phyloP scores from a whole-genome alignment of 2,113 vertebrate genomes.

The Leiothrix lutea region DNA sequence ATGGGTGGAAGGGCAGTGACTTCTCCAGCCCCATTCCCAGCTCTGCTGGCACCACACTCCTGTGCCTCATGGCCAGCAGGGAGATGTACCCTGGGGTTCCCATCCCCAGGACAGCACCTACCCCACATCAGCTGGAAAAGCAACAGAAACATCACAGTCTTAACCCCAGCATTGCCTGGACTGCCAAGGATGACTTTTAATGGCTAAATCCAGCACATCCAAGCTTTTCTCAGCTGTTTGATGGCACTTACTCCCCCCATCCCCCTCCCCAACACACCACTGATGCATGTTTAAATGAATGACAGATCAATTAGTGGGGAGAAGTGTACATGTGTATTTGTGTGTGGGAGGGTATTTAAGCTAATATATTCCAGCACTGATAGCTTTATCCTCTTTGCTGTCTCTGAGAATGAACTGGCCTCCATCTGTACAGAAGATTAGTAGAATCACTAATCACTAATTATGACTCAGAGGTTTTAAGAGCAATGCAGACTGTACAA shows the following conservation, averaged over 20 bases:
- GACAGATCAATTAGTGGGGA: background rate
- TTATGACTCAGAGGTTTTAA: slow-evolving; percentile 61
- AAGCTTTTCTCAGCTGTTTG: background rate
- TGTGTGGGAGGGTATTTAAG: slow-evolving; percentile 35
- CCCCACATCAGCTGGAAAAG: background rate
- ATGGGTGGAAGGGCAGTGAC: accelerated
- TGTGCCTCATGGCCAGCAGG: accelerated
- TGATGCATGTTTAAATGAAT: background rate
- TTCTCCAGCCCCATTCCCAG: background rate
- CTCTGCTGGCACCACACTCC: background rate
- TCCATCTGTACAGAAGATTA: slow-evolving; percentile 67
- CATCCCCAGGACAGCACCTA: background rate
- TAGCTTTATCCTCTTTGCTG: slow-evolving; percentile 65
- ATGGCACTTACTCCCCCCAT: background rate
- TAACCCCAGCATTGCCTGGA: background rate
- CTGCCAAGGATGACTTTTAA: background rate
- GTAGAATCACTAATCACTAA: slow-evolving; percentile 59
- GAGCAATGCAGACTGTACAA: background rate
- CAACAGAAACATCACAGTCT: background rate
- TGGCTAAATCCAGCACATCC: background rate
- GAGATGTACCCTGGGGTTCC: too few relatives aligned
- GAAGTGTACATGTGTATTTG: background rate
- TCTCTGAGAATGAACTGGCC: slow-evolving; percentile 8
- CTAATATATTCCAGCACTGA: slow-evolving; percentile 56
- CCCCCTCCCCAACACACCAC: background rate